phyloP scores from a whole-genome alignment of 2,888 invertebrate species.

The Spodoptera exigua region DNA sequence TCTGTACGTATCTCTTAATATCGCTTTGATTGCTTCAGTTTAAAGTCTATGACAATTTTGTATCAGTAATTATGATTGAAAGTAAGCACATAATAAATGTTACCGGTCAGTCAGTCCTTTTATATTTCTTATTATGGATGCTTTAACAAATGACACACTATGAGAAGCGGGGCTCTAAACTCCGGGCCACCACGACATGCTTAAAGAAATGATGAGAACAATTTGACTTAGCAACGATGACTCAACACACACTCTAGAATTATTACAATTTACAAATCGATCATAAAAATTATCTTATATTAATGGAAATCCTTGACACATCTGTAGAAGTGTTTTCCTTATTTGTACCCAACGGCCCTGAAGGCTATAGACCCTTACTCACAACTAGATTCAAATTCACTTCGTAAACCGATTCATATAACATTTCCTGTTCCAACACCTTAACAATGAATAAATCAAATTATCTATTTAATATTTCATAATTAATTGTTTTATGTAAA shows the following conservation, averaged over 20 bases:
- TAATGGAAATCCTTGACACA: constrained; percentile 75
- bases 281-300: constrained; percentile 73
- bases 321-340: constrained; percentile 78
- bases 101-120: too few relatives aligned
- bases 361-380: constrained; percentile 68
- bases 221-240: too few relatives aligned
- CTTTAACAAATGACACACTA: too few relatives aligned
- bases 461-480: constrained; percentile 28
- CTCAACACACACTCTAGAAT: constrained; percentile 33
- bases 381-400: constrained; percentile 63
- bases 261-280: constrained; percentile 54
- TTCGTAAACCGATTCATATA: constrained; percentile 41
- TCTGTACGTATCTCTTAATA: too few relatives aligned
- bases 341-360: constrained; percentile 74
- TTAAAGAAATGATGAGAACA: too few relatives aligned
- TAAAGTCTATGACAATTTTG: too few relatives aligned
- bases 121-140: too few relatives aligned
- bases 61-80: too few relatives aligned
- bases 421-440: constrained; percentile 54
- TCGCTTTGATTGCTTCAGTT: too few relatives aligned
- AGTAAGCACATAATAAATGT: too few relatives aligned
- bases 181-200: too few relatives aligned
- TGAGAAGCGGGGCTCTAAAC: too few relatives aligned
- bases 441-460: constrained; percentile 55
- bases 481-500: constrained; percentile 43